phyloP scores from a whole-genome alignment of 2,797 vertebrate species.

The Mionectes olivaceus region DNA sequence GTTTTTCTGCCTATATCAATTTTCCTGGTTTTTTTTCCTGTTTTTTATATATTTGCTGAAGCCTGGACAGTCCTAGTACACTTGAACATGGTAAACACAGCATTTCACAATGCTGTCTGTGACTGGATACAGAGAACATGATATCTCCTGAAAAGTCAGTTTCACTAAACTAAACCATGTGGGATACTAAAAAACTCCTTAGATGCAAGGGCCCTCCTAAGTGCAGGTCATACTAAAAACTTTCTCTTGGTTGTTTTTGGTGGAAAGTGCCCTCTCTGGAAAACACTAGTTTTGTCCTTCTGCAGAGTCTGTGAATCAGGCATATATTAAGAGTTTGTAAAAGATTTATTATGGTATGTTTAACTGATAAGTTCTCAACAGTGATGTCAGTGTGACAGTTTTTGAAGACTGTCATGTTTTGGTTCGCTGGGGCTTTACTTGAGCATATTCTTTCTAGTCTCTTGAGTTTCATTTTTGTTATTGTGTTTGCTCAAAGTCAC shows the following conservation, averaged over 20 bases:
- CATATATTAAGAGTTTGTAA: conserved; percentile 22
- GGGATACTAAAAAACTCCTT: not conserved
- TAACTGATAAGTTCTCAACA: conserved; percentile 26
- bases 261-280: not conserved
- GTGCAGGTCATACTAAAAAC: not conserved
- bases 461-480: not conserved
- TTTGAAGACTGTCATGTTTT: not conserved
- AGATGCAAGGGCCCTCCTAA: not conserved
- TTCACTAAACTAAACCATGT: not conserved
- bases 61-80: not conserved
- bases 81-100: not conserved
- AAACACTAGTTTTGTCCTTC: not conserved
- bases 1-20: not conserved
- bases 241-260: not conserved
- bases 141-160: conserved; percentile 30
- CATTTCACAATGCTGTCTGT: conserved; percentile 22
- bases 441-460: not conserved
- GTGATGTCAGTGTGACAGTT: conserved; percentile 20
- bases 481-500: not conserved
- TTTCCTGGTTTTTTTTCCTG: too few relatives aligned
- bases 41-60: conserved; percentile 55
- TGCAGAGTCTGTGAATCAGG: conserved; percentile 24
- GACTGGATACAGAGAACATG: not conserved
- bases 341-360: conserved; percentile 22
- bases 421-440: not conserved